A percentile compares a stretch with the other conserved stretches of the same genome.
phyloP scores from a whole-genome alignment of 2,113 vertebrate genomes.

The Numenius arquata region DNA sequence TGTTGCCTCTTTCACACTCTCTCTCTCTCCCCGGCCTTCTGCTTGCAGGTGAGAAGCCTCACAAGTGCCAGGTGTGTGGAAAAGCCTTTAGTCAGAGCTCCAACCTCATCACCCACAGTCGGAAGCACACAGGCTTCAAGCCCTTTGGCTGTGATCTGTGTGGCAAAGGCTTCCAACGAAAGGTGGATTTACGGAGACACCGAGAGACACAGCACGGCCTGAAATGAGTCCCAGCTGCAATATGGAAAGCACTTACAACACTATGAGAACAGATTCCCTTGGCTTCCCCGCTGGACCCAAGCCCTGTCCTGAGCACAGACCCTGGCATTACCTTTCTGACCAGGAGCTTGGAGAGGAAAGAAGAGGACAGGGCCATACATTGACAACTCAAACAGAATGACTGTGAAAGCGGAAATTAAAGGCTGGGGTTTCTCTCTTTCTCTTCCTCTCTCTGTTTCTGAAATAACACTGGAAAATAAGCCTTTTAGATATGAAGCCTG shows the following conservation, averaged over 20 bases:
- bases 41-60: constrained; percentile 92
- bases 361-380: not conserved
- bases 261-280: constrained; percentile 62
- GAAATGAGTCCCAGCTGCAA: constrained; percentile 76
- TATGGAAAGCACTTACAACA: constrained; percentile 37
- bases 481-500: not conserved
- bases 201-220: constrained; percentile 95
- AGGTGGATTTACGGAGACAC: constrained; percentile 95
- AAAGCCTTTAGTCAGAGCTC: constrained; percentile 99
- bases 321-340: not conserved
- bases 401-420: constrained; percentile 9
- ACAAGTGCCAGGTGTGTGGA: constrained; percentile 99
- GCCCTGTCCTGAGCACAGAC: not conserved
- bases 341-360: not conserved
- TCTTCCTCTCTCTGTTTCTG: not conserved
- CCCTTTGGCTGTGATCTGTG: constrained; percentile 96
- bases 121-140: constrained; percentile 98
- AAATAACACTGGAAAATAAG: constrained; percentile 64
- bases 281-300: not conserved
- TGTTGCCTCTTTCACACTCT: constrained; percentile 1
- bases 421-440: not conserved
- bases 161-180: constrained; percentile 96
- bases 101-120: constrained; percentile 98
- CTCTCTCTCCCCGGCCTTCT: not conserved
- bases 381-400: not conserved